phyloP scores from a whole-genome alignment of 2,888 invertebrate species.

The Megastigmus dorsalis region DNA sequence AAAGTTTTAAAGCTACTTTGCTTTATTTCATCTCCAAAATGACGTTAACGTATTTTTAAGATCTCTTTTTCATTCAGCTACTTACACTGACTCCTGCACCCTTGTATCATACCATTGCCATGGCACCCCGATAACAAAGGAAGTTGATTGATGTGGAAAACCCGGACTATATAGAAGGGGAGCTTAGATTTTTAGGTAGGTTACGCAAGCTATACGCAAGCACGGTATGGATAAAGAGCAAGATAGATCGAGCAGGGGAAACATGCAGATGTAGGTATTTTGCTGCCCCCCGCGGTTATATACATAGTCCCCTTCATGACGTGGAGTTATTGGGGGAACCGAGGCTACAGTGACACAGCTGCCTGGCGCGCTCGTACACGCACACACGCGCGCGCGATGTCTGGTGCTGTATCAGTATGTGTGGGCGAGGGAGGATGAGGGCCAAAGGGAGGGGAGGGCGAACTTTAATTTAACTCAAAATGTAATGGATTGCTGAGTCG shows the following conservation, averaged over 20 bases:
- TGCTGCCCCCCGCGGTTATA: background rate
- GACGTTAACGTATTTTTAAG: no score
- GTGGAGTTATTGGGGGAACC: conserved; percentile 32
- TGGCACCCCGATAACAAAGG: no score
- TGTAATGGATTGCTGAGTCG: conserved; percentile 41
- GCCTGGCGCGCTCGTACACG: no score
- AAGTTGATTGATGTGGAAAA: no score
- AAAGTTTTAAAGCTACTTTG: no score
- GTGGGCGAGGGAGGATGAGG: background rate
- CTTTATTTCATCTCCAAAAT: no score
- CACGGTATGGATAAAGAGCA: background rate
- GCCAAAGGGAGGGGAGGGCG: background rate
- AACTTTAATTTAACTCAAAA: conserved; percentile 51
- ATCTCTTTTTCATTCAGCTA: no score
- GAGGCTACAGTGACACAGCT: no score
- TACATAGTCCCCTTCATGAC: background rate
- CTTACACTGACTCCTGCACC: no score
- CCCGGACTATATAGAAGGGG: background rate
- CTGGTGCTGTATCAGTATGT: background rate
- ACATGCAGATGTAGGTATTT: background rate
- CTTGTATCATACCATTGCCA: no score
- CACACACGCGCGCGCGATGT: no score
- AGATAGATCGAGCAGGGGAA: background rate
- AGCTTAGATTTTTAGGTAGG: background rate
- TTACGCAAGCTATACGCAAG: background rate